These are phyloP conservation scores for Glaucopsyche alexis DNA, from an alignment of 2,888 invertebrate species.

Conservation along the genomic window DNA sequence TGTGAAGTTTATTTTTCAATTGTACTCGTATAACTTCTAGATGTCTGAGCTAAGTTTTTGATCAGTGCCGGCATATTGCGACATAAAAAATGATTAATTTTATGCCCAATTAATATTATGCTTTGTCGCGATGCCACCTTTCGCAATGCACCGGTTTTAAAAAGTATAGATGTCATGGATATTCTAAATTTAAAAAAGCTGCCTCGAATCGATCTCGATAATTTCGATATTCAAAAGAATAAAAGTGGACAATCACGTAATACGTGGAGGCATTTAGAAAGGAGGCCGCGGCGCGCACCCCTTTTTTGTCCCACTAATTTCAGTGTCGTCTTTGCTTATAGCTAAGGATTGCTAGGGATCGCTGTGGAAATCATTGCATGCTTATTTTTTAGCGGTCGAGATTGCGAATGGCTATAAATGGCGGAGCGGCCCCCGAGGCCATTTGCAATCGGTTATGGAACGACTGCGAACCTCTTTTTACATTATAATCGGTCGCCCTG, in stretches of 20 bases:
- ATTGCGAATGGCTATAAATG: constrained; percentile 75
- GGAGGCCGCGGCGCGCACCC: constrained; percentile 47
- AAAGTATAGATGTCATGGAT: constrained; percentile 12
- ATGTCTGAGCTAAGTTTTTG: no score
- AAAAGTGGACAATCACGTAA: constrained; percentile 51
- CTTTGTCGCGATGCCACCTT: constrained; percentile 1
- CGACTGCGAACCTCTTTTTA: constrained; percentile 76
- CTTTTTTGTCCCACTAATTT: constrained; percentile 53
- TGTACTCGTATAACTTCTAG: no score
- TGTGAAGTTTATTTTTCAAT: background rate
- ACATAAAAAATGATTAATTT: constrained; percentile 7
- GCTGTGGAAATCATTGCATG: constrained; percentile 64
- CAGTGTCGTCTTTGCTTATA: constrained; percentile 56
- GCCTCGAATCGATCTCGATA: background rate
- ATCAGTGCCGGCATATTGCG: background rate
- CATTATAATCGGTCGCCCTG: constrained; percentile 74
- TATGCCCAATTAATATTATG: constrained; percentile 8
- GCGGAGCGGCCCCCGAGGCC: constrained; percentile 66
- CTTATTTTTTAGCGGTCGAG: constrained; percentile 71
- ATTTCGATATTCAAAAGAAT: constrained; percentile 38
- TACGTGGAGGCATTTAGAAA: constrained; percentile 64
- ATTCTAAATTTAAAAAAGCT: constrained; percentile 22
- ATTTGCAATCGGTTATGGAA: constrained; percentile 80
- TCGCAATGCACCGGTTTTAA: background rate
- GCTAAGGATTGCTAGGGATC: constrained; percentile 60